A percentile compares a stretch with the other conserved stretches of the same genome.
Conservation (phyloP, 2,113 vertebrate species). For the Rhadina sibilatrix region DNA sequence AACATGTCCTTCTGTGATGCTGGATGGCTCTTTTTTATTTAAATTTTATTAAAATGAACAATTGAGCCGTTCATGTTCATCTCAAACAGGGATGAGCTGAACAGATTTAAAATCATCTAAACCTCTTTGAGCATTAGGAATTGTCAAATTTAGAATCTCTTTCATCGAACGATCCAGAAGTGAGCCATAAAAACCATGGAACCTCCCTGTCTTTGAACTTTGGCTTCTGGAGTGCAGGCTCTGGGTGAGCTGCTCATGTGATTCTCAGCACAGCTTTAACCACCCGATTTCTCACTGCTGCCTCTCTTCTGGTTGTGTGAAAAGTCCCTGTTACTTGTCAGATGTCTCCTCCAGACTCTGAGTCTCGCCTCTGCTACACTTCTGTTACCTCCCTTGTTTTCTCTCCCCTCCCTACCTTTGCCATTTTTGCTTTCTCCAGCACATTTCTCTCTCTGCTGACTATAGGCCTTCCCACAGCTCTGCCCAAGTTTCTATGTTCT, state of each 20-base stretch:
- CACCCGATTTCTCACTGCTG: background rate
- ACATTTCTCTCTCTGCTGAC: background rate
- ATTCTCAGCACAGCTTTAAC: background rate
- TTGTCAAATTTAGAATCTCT: background rate
- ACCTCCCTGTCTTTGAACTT: conserved; percentile 25
- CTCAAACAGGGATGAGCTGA: background rate
- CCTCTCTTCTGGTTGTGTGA: background rate
- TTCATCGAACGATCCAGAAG: background rate
- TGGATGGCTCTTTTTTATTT: background rate
- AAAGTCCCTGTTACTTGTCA: background rate
- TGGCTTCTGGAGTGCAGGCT: background rate
- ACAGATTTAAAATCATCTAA: background rate
- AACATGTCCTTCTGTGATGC: background rate
- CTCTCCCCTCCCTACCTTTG: background rate
- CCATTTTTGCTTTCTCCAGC: background rate
- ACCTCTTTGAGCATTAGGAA: background rate
- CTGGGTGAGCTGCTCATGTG: background rate
- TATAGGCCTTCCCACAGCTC: background rate
- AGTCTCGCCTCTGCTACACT: background rate
- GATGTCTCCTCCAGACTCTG: background rate
- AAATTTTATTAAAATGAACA: background rate
- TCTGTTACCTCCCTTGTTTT: background rate
- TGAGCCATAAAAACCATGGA: conserved; percentile 6
- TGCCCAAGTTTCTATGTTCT: background rate
- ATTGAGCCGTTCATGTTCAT: background rate